A percentile compares a stretch with the other conserved stretches of the same genome.
Evolutionary conservation across 2,113 vertebrate species (phyloP).

Genomic region (Alethe diademata): DNA sequence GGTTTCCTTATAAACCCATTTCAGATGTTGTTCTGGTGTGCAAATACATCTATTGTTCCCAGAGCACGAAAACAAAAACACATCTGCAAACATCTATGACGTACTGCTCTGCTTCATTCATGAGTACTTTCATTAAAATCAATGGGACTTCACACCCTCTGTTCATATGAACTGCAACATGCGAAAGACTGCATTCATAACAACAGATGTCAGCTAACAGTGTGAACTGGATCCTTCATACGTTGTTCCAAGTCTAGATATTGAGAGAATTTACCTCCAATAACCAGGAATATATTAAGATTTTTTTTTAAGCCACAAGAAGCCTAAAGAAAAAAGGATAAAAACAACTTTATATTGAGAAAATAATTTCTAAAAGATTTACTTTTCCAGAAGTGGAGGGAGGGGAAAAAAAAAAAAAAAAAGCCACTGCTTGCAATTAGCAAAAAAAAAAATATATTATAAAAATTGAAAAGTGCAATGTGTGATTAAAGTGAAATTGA

Average conservation of each 20-base stretch:
- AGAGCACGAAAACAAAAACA: neutral
- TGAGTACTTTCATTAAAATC: conserved; percentile 12
- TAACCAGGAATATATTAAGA: neutral
- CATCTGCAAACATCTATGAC: conserved; percentile 11
- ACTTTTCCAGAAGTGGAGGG: neutral
- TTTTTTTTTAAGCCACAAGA: neutral
- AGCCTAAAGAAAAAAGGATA: neutral
- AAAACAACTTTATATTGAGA: neutral
- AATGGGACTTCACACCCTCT: neutral
- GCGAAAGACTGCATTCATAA: neutral
- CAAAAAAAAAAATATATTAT: neutral
- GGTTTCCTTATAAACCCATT: neutral
- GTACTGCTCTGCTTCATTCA: conserved; percentile 17
- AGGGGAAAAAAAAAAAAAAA: neutral
- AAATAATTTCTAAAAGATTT: neutral
- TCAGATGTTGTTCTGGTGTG: neutral
- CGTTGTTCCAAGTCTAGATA: neutral
- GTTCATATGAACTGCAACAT: neutral
- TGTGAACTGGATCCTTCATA: neutral
- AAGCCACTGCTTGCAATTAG: neutral
- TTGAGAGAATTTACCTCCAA: neutral
- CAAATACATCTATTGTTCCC: neutral
- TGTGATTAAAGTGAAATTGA: neutral
- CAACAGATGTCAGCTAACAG: neutral
- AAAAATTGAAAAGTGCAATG: neutral